phyloP scores from a whole-genome alignment of 2,113 vertebrate genomes.

The Aviceda subcristata region DNA sequence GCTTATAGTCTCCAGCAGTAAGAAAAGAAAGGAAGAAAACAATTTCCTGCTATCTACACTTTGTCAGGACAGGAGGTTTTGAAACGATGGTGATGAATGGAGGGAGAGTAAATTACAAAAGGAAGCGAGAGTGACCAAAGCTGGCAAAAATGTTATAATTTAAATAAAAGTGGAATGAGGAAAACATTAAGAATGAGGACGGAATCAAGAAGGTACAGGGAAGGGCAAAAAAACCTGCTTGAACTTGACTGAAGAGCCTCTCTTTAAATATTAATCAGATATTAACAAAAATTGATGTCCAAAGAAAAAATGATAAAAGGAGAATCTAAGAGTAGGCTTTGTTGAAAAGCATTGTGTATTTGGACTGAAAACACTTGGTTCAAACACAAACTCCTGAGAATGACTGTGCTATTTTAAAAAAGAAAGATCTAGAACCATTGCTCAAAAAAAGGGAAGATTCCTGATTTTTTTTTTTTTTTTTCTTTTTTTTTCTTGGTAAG shows the following conservation, averaged over 20 bases:
- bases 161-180: background rate
- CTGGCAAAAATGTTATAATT: background rate
- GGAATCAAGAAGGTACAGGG: background rate
- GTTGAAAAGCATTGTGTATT: background rate
- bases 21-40: background rate
- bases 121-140: background rate
- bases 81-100: conserved; percentile 4
- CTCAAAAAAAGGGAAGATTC: background rate
- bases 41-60: conserved; percentile 6
- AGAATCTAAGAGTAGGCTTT: background rate
- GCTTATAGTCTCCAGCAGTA: background rate
- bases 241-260: background rate
- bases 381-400: background rate
- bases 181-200: background rate
- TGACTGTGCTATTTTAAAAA: background rate
- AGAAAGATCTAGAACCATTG: background rate
- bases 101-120: background rate
- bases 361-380: background rate
- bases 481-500: fast-evolving
- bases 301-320: background rate
- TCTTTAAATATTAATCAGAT: background rate
- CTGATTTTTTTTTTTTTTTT: no score
- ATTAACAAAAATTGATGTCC: background rate
- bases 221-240: background rate
- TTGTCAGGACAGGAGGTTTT: background rate